Conservation (phyloP, 2,113 vertebrate genomes). For the Arvicanthis niloticus region DNA sequence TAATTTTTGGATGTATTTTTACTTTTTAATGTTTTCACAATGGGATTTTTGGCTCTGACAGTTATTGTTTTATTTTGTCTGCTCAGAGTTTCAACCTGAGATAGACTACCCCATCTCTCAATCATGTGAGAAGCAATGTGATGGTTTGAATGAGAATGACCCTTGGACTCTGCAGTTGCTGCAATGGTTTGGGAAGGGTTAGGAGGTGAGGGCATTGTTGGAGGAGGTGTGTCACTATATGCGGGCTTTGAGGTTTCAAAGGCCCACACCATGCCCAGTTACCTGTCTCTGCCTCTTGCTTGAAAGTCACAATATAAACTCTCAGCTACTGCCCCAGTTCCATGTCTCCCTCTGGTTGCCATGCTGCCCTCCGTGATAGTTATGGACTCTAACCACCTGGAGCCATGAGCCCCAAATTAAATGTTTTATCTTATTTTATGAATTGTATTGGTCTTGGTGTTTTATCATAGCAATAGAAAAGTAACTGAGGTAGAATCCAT, state of each 20-base stretch:
- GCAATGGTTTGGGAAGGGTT: background rate
- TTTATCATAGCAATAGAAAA: background rate
- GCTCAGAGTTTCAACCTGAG: background rate
- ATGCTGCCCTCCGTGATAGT: background rate
- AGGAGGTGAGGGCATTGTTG: background rate
- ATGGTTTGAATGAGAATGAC: background rate
- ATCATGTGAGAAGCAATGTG: background rate
- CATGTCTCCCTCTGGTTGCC: background rate
- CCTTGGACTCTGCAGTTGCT: background rate
- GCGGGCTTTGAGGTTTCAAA: background rate
- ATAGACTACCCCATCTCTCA: background rate
- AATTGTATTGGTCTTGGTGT: background rate
- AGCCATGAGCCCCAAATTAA: background rate
- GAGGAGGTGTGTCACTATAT: background rate
- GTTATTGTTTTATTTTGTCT: background rate
- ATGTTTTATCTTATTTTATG: background rate
- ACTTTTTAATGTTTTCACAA: background rate
- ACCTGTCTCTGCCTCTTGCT: background rate
- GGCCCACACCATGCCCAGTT: background rate
- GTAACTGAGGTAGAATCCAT: background rate
- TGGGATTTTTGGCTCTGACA: background rate
- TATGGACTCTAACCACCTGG: background rate
- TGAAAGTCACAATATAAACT: background rate
- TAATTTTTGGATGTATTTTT: background rate
- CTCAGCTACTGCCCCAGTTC: background rate